A percentile compares a stretch with the other conserved stretches of the same genome.
Evolutionary conservation across 2,797 vertebrate genomes (phyloP).

Genomic region (Falco rusticolus): DNA sequence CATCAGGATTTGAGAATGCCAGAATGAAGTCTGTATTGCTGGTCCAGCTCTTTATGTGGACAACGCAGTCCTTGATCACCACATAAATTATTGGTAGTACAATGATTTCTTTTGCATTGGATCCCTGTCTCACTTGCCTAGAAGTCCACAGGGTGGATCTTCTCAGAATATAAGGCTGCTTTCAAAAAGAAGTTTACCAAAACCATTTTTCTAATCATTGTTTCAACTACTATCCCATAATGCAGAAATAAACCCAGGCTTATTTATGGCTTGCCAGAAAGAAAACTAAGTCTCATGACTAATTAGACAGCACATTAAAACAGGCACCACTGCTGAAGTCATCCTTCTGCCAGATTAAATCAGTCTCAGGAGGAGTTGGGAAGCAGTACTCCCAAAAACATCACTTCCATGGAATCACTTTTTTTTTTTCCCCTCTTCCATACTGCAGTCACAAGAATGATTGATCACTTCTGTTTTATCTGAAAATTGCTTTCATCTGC

Average conservation of each 20-base stretch:
- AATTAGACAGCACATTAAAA: not conserved
- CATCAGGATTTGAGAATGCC: not conserved
- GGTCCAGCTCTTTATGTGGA: not conserved
- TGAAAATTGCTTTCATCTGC: conserved; percentile 20
- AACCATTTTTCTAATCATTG: not conserved
- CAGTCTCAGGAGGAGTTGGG: not conserved
- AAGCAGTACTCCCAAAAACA: not conserved
- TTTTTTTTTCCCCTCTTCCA: accelerated
- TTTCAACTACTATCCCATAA: not conserved
- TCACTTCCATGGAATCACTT: not conserved
- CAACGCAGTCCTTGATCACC: not conserved
- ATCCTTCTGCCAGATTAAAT: not conserved
- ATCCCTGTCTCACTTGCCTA: not conserved
- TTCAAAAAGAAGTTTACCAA: not conserved
- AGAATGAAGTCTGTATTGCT: not conserved
- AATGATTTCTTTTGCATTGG: not conserved
- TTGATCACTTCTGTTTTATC: not conserved
- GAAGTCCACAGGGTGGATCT: accelerated
- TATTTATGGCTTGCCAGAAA: not conserved
- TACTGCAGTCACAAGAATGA: not conserved
- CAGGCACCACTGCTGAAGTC: not conserved
- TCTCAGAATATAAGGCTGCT: not conserved
- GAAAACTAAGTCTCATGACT: not conserved
- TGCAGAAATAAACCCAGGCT: not conserved
- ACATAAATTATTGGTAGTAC: not conserved